Evolutionary conservation across 2,113 vertebrate species (phyloP).

Genomic region (Leucoraja erinaceus): DNA sequence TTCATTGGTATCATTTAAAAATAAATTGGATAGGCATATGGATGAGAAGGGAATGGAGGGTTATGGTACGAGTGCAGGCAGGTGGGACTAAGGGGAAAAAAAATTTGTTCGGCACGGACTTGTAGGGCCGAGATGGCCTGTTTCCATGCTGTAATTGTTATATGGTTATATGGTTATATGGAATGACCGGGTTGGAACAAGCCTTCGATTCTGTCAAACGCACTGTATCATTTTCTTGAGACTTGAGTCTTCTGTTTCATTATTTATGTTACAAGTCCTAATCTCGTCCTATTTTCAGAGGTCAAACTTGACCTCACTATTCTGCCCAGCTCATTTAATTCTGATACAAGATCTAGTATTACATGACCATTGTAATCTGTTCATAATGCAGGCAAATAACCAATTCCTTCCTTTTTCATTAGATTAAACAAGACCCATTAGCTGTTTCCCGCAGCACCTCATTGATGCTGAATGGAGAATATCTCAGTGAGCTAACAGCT

Average conservation of each 20-base stretch:
- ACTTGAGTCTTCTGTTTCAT: neutral
- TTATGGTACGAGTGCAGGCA: too few relatives aligned
- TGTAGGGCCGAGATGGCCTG: too few relatives aligned
- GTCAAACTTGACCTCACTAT: neutral
- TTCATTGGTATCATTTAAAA: too few relatives aligned
- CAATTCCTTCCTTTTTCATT: conserved; percentile 21
- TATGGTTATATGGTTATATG: too few relatives aligned
- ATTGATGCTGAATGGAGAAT: neutral
- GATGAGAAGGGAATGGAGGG: too few relatives aligned
- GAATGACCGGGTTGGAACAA: too few relatives aligned
- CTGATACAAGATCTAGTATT: neutral
- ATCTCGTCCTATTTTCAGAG: conserved; percentile 7
- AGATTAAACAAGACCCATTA: conserved; percentile 24
- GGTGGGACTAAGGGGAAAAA: too few relatives aligned
- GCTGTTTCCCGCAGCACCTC: conserved; percentile 5
- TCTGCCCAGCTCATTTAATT: conserved; percentile 13
- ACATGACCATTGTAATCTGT: neutral
- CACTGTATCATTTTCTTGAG: neutral
- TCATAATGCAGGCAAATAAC: conserved; percentile 21
- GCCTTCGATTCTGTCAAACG: neutral
- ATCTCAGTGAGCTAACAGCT: neutral
- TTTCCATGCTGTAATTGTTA: too few relatives aligned
- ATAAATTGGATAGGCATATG: too few relatives aligned
- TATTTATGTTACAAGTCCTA: neutral
- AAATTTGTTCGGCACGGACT: too few relatives aligned